Evolutionary conservation across 1,140 invertebrate species (phyloP).

Genomic region (Eupristina koningsbergeri): DNA sequence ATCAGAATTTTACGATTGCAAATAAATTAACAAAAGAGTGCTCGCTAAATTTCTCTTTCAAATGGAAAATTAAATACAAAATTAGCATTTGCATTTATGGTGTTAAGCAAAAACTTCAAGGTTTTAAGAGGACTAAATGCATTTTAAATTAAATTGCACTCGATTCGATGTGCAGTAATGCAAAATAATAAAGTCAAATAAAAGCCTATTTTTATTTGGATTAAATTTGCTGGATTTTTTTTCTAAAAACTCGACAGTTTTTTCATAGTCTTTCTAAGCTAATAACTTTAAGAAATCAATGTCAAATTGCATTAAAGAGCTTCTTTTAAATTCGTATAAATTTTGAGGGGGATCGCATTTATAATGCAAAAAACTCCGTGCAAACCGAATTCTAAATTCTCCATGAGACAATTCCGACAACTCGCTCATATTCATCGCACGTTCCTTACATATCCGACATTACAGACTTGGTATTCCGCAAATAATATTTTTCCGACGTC

Average conservation of each 20-base stretch:
- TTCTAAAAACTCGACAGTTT: background rate
- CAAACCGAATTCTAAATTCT: slow-evolving; percentile 16
- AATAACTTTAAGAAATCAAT: background rate
- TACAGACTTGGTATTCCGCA: background rate
- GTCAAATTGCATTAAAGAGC: background rate
- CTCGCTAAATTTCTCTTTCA: too few species aligned
- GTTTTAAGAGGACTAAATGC: too few species aligned
- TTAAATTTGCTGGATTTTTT: background rate
- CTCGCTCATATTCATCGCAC: slow-evolving; percentile 6
- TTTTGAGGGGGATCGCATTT: too few species aligned
- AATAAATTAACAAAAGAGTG: too few species aligned
- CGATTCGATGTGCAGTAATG: too few species aligned
- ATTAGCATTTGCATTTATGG: background rate
- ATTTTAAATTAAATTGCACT: background rate
- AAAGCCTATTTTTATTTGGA: background rate
- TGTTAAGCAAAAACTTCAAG: too few species aligned
- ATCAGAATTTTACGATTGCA: too few species aligned
- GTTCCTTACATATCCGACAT: slow-evolving; percentile 4
- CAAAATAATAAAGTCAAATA: background rate
- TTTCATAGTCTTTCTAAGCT: background rate
- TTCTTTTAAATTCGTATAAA: background rate
- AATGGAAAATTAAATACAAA: too few species aligned
- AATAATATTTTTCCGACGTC: slow-evolving; percentile 7
- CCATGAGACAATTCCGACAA: background rate
- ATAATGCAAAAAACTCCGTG: background rate